Conservation (phyloP, 2,113 vertebrate species). For the Tonatia bakeri region DNA sequence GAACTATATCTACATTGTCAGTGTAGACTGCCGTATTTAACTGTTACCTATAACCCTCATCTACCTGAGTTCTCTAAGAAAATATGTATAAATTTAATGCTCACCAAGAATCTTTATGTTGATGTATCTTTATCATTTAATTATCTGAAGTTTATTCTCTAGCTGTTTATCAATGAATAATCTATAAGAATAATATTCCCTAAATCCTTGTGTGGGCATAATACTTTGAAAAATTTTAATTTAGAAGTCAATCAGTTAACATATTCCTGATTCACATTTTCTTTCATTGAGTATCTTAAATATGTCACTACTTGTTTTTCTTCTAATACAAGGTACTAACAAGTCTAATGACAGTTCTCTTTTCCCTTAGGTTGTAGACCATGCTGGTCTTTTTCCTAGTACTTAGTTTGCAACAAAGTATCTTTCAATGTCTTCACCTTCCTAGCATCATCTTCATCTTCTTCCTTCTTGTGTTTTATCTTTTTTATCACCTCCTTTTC, state of each 20-base stretch:
- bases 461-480: not conserved
- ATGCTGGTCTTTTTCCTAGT: not conserved
- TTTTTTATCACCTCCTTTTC: not conserved
- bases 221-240: not conserved
- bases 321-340: not conserved
- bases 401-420: not conserved
- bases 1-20: not conserved
- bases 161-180: not conserved
- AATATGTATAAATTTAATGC: not conserved
- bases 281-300: not conserved
- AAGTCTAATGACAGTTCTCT: not conserved
- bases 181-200: no score
- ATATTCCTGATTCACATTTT: not conserved
- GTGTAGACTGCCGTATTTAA: not conserved
- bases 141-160: not conserved
- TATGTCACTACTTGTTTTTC: not conserved
- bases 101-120: not conserved
- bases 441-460: not conserved
- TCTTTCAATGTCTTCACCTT: not conserved
- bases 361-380: not conserved
- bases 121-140: not conserved
- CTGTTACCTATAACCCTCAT: not conserved
- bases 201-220: not conserved
- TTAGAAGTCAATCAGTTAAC: not conserved
- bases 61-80: not conserved